phyloP scores from a whole-genome alignment of 2,888 invertebrate genomes.

The Byasa hedistus region DNA sequence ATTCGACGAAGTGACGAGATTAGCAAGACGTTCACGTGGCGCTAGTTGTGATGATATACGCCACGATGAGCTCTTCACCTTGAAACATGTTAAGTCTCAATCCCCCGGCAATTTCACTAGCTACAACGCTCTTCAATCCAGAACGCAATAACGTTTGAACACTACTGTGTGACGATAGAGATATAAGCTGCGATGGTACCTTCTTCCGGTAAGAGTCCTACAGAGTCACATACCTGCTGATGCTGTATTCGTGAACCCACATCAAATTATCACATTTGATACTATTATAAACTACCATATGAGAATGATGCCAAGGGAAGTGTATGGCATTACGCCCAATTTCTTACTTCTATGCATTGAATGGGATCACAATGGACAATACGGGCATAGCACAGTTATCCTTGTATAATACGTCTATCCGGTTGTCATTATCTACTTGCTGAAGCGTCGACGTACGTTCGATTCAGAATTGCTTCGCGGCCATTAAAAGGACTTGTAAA shows the following conservation, averaged over 20 bases:
- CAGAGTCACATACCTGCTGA: not conserved
- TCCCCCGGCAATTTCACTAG: too few species aligned
- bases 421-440: conserved; percentile 37
- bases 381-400: conserved; percentile 32
- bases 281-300: conserved; percentile 25
- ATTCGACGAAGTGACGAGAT: too few species aligned
- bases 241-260: not conserved
- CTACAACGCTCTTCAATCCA: too few species aligned
- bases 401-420: conserved; percentile 40
- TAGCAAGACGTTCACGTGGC: too few species aligned
- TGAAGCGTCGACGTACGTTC: conserved; percentile 5
- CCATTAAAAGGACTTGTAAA: not conserved
- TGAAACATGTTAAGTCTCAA: too few species aligned
- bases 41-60: too few species aligned
- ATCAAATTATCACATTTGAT: not conserved
- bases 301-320: conserved; percentile 50
- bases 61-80: too few species aligned
- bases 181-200: too few species aligned
- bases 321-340: conserved; percentile 39
- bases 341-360: conserved; percentile 31
- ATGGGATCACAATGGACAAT: conserved; percentile 39
- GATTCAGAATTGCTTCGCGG: not conserved
- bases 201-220: too few species aligned
- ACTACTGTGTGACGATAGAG: too few species aligned
- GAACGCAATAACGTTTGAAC: too few species aligned